Percentiles rank a stretch among this genome's conserved stretches.
Conservation (phyloP, 1,140 invertebrate genomes). For the Colletes gigas region DNA sequence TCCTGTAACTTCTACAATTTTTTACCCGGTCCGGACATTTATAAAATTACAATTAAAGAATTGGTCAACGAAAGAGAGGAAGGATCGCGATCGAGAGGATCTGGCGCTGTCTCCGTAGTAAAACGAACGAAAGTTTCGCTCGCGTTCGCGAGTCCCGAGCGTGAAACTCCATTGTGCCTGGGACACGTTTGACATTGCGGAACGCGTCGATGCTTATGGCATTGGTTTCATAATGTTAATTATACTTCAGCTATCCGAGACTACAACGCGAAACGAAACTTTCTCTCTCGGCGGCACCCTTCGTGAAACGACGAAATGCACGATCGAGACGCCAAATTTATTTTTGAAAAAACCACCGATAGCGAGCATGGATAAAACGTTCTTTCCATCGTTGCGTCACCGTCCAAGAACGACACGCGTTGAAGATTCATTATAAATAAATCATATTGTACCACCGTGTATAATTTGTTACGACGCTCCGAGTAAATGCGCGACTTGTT, state of each 20-base stretch:
- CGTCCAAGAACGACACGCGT: not conserved
- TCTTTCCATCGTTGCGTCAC: not conserved
- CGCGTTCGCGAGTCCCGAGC: conserved; percentile 15
- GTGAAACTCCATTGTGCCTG: conserved; percentile 40
- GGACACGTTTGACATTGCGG: conserved; percentile 60
- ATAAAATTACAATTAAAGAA: too few species aligned
- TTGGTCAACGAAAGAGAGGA: not conserved
- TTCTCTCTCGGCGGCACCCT: conserved; percentile 51
- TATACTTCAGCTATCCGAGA: conserved; percentile 51
- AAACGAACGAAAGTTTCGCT: conserved; percentile 25
- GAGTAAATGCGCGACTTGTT: conserved; percentile 3
- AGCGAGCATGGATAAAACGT: not conserved
- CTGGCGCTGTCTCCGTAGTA: not conserved
- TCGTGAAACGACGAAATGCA: conserved; percentile 50
- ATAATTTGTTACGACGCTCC: not conserved
- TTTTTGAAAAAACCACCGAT: conserved; percentile 4
- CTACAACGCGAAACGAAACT: conserved; percentile 56
- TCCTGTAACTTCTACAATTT: too few species aligned
- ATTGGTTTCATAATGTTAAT: conserved; percentile 63
- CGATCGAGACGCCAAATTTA: conserved; percentile 46
- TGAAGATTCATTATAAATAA: conserved; percentile 12
- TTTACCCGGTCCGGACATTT: too few species aligned
- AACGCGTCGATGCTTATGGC: conserved; percentile 54
- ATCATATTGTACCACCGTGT: not conserved
- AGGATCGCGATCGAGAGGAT: not conserved